Base-by-base conservation (phyloP, 2,797 vertebrate species). In the Myotis planiceps region DNA sequence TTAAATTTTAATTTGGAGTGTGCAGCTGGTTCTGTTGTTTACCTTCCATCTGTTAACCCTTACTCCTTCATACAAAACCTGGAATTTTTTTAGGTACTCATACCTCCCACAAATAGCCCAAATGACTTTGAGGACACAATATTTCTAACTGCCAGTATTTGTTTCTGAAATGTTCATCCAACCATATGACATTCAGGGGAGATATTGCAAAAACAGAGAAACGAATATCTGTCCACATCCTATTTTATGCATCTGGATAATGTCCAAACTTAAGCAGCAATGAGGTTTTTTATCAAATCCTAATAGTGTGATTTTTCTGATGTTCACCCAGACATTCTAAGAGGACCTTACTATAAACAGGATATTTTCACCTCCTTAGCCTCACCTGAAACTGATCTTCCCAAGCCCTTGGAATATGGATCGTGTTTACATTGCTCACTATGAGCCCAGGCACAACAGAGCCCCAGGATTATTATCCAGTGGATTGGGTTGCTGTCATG, bases 1-100 rank as follows among this genome's bases (percentile, higher is more conserved):
- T 97, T 96, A 65, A 66, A 80, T 96, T 92, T 91, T 87, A 89
- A 90, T 88, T 92, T 88, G 37, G 45, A 92, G 14, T 45, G 15
- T 90, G 68, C 88, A 95, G 81, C 90, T 94, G 63, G 29, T 92
- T 94, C 47, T 95, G 21, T 74, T 87, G 63, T 96, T 90, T 95
- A 72, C 34, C 55, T 95, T 75, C 90, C 66, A 84, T 87, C 85
- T 96, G 39, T 75, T 94, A 96, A 93, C 55, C 45, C 72, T 92
- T 93, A 14, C 42, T 90, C 39, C 29, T 96, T 91, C 65, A 60
- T 80, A 87, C 49, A 80, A 92, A 94, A 92, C 23, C 27, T 55
- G 34, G 34, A 32, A 29, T 4, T 18, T 79, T 92, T 90, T 92
- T 34, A 75, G 9, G 37, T 76, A 83, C 37, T 86, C 47, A 86